These are phyloP conservation scores for Entomyzon cyanotis DNA, from an alignment of 2,113 vertebrate genomes.

Conservation along the genomic window DNA sequence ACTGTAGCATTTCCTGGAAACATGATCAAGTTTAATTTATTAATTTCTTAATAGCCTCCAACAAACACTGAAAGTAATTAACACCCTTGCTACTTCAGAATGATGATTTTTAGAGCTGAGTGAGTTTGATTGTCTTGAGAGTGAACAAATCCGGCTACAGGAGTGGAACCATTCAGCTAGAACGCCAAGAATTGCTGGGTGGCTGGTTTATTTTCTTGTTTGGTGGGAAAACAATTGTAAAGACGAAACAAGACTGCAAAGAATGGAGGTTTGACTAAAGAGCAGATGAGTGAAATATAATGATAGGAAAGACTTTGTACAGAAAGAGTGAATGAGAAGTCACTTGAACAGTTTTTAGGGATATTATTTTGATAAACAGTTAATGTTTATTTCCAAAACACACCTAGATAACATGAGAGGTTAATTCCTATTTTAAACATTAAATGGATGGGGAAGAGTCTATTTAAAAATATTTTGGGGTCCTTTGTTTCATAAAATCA, in stretches of 20 bases:
- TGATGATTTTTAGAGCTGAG: neutral
- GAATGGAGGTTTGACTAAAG: neutral
- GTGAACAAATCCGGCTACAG: neutral
- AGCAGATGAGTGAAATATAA: neutral
- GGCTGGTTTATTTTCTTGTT: neutral
- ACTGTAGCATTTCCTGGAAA: slow-evolving; percentile 21
- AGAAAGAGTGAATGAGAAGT: neutral
- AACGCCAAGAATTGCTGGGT: neutral
- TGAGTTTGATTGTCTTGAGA: neutral
- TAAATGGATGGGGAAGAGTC: neutral
- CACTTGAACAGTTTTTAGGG: neutral
- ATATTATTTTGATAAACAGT: neutral
- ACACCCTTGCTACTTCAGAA: neutral
- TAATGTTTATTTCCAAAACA: neutral
- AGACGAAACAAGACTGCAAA: neutral
- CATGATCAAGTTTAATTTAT: slow-evolving; percentile 10
- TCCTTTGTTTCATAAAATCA: neutral
- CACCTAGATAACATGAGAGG: rapidly evolving
- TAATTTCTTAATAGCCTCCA: slow-evolving; percentile 13
- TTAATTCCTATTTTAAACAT: neutral
- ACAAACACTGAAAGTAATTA: slow-evolving; percentile 30
- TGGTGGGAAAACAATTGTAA: neutral
- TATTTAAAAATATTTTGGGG: neutral
- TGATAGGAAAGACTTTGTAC: neutral
- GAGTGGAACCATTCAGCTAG: neutral